These are phyloP conservation scores for Pterois miles DNA, from an alignment of 2,797 vertebrate species.

Conservation along the genomic window DNA sequence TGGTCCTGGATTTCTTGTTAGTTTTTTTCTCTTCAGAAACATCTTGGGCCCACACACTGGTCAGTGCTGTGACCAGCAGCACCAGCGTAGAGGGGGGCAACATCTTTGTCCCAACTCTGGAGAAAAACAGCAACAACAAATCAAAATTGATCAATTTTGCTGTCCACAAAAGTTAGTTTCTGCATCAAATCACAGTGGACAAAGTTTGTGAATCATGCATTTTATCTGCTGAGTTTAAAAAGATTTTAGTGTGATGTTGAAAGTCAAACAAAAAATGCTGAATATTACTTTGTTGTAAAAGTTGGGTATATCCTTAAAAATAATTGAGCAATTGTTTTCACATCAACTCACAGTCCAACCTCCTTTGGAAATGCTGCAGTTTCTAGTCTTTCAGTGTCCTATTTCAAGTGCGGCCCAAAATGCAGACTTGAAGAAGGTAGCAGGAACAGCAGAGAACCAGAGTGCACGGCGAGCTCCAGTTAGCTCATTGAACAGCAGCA, in stretches of 20 bases:
- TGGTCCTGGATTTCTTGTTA: slow-evolving; percentile 74
- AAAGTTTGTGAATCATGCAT: neutral
- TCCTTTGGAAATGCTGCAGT: slow-evolving; percentile 10
- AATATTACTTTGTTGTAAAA: neutral
- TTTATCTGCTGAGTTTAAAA: neutral
- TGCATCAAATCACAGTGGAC: neutral
- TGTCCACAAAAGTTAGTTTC: neutral
- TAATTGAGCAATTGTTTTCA: neutral
- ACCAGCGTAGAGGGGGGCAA: slow-evolving; percentile 72
- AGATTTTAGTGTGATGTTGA: neutral
- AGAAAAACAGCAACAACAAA: slow-evolving; percentile 19
- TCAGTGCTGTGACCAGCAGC: slow-evolving; percentile 82
- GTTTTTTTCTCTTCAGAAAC: slow-evolving; percentile 76
- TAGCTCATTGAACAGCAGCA: slow-evolving; percentile 51
- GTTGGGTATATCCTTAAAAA: neutral
- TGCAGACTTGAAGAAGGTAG: slow-evolving; percentile 2
- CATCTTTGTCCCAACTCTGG: slow-evolving; percentile 73
- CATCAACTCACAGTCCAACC: slow-evolving; percentile 44
- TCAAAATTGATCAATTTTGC: slow-evolving; percentile 3
- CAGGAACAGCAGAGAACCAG: slow-evolving; percentile 14
- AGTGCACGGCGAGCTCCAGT: slow-evolving; percentile 31
- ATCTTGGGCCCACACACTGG: slow-evolving; percentile 82
- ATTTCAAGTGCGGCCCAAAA: slow-evolving; percentile 1
- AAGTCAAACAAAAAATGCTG: neutral
- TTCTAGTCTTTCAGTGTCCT: slow-evolving; percentile 20